Evolutionary conservation across 1,140 invertebrate genomes (phyloP).

Genomic region (Planococcus citri): DNA sequence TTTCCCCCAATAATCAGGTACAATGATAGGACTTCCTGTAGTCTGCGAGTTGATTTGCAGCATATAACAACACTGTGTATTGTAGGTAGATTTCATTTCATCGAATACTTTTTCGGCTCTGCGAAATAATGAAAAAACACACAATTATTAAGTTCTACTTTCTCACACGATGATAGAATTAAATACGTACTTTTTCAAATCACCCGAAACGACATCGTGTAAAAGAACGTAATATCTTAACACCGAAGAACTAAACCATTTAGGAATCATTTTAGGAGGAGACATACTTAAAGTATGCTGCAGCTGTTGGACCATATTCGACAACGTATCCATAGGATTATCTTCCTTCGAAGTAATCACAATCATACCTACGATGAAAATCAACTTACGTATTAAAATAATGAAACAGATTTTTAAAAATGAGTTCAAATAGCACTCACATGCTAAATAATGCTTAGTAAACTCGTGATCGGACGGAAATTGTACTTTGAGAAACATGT

Average conservation of each 20-base stretch:
- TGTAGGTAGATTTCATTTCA: slow-evolving; percentile 71
- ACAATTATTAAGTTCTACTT: slow-evolving; percentile 22
- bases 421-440: slow-evolving; percentile 46
- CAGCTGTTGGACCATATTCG: slow-evolving; percentile 60
- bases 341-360: slow-evolving; percentile 70
- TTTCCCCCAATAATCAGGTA: background rate
- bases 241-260: slow-evolving; percentile 77
- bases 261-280: slow-evolving; percentile 58
- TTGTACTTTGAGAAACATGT: slow-evolving; percentile 77
- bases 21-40: slow-evolving; percentile 35
- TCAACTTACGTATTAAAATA: background rate
- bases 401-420: slow-evolving; percentile 23
- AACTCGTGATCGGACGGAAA: slow-evolving; percentile 92
- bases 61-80: slow-evolving; percentile 70
- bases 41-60: slow-evolving; percentile 72
- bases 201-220: slow-evolving; percentile 62
- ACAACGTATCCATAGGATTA: slow-evolving; percentile 65
- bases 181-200: slow-evolving; percentile 39
- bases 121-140: slow-evolving; percentile 31
- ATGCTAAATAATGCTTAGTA: slow-evolving; percentile 83
- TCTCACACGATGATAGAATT: slow-evolving; percentile 2
- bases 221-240: slow-evolving; percentile 81
- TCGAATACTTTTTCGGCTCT: slow-evolving; percentile 73
- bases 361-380: slow-evolving; percentile 42
- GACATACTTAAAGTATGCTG: slow-evolving; percentile 60